Evolutionary conservation across 2,797 vertebrate genomes (phyloP).

Genomic region (Helostoma temminkii): DNA sequence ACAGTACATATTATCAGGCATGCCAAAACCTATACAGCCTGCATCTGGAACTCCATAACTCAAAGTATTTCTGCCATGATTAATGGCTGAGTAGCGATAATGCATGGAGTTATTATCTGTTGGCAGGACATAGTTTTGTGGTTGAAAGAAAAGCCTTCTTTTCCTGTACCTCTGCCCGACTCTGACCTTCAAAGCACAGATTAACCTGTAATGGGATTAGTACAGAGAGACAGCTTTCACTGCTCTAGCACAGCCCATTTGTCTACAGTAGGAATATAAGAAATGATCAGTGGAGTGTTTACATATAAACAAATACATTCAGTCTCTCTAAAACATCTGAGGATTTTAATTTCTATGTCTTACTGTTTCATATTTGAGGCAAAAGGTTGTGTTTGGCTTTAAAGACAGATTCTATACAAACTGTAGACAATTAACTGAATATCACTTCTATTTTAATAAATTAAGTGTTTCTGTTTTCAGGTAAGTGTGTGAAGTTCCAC

Average conservation of each 20-base stretch:
- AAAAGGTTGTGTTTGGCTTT: not conserved
- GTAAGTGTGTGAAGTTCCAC: constrained; percentile 80
- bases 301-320: constrained; percentile 34
- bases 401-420: not conserved
- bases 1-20: constrained; percentile 6
- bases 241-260: constrained; percentile 51
- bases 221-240: constrained; percentile 67
- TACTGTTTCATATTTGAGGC: not conserved
- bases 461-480: constrained; percentile 58
- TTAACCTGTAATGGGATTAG: constrained; percentile 83
- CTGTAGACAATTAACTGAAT: not conserved
- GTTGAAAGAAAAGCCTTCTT: constrained; percentile 56
- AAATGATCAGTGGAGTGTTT: constrained; percentile 46
- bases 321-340: constrained; percentile 20
- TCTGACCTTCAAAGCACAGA: constrained; percentile 79
- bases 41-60: constrained; percentile 5
- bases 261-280: constrained; percentile 40
- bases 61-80: constrained; percentile 16
- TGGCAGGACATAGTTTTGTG: constrained; percentile 39
- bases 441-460: not conserved
- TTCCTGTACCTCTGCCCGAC: constrained; percentile 52
- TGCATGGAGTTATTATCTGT: constrained; percentile 22
- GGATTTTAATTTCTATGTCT: constrained; percentile 2
- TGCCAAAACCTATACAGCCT: constrained; percentile 21
- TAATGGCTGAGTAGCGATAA: constrained; percentile 23